Evolutionary conservation across 2,113 vertebrate genomes (phyloP).

Genomic region (Mirza zaza): DNA sequence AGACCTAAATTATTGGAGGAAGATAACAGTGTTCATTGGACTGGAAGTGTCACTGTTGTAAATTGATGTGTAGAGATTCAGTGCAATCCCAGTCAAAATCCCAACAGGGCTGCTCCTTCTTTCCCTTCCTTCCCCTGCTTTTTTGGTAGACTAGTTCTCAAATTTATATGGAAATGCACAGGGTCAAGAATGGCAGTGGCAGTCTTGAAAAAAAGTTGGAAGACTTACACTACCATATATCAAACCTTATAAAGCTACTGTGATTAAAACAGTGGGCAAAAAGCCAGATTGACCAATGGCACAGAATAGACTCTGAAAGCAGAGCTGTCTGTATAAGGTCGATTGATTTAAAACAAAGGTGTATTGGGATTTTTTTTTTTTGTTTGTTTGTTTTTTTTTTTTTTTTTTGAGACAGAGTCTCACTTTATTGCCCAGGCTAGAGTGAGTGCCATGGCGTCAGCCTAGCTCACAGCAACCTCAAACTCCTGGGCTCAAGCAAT

Average conservation of each 20-base stretch:
- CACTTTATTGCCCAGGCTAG: too few species aligned
- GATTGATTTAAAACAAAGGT: not conserved
- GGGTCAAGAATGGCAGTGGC: not conserved
- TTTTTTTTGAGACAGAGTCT: too few species aligned
- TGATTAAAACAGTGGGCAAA: not conserved
- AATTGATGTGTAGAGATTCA: not conserved
- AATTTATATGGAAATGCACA: conserved; percentile 14
- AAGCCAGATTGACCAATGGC: not conserved
- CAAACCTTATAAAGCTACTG: not conserved
- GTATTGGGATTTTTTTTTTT: not conserved
- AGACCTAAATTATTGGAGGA: conserved; percentile 11
- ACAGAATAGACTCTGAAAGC: conserved; percentile 15
- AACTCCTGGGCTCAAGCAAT: too few species aligned
- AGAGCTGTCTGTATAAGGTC: not conserved
- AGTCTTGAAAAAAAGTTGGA: conserved; percentile 32
- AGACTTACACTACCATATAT: not conserved
- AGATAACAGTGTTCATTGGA: not conserved
- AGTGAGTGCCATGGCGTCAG: too few species aligned
- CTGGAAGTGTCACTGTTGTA: not conserved
- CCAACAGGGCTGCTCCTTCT: not conserved
- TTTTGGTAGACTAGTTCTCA: not conserved
- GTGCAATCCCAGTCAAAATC: not conserved
- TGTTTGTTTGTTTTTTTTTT: too few species aligned
- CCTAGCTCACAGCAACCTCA: too few species aligned
- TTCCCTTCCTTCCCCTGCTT: not conserved